Evolutionary conservation across 2,797 vertebrate species (phyloP).

Genomic region (Menidia menidia): DNA sequence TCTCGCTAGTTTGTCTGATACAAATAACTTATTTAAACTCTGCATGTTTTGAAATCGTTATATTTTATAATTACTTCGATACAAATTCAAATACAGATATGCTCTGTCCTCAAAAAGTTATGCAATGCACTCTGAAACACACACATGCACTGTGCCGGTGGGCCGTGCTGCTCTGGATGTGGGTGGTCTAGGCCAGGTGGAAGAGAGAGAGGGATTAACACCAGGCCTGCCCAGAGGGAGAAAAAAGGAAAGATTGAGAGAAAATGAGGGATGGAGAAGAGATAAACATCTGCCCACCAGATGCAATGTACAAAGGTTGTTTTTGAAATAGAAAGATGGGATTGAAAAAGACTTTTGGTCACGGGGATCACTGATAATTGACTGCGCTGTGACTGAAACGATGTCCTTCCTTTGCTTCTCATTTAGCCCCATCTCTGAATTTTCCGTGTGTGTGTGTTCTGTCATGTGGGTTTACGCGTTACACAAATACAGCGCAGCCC

Average conservation of each 20-base stretch:
- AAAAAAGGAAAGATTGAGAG: constrained; percentile 50
- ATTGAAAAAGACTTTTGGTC: constrained; percentile 58
- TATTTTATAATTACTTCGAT: constrained; percentile 3
- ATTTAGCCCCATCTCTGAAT: constrained; percentile 11
- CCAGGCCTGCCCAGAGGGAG: constrained; percentile 66
- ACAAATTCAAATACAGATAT: constrained; percentile 12
- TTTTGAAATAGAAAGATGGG: constrained; percentile 59
- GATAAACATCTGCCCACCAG: constrained; percentile 80
- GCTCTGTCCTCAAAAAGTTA: constrained; percentile 14
- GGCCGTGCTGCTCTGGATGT: constrained; percentile 62
- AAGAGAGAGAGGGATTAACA: constrained; percentile 78
- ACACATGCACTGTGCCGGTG: constrained; percentile 62
- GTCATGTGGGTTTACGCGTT: constrained; percentile 44
- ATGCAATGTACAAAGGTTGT: constrained; percentile 68
- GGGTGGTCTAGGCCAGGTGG: constrained; percentile 82
- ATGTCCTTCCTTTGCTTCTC: constrained; percentile 18
- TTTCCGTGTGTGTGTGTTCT: constrained; percentile 20
- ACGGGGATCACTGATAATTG: constrained; percentile 58
- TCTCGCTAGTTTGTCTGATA: background rate
- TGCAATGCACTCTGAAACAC: constrained; percentile 10
- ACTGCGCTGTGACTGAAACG: constrained; percentile 53
- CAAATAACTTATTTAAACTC: background rate
- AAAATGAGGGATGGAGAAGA: constrained; percentile 53
- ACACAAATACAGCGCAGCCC: constrained; percentile 26
- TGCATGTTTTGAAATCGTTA: background rate